These are phyloP conservation scores for Forpus xanthops DNA, from an alignment of 2,797 vertebrate species.

Conservation along the genomic window DNA sequence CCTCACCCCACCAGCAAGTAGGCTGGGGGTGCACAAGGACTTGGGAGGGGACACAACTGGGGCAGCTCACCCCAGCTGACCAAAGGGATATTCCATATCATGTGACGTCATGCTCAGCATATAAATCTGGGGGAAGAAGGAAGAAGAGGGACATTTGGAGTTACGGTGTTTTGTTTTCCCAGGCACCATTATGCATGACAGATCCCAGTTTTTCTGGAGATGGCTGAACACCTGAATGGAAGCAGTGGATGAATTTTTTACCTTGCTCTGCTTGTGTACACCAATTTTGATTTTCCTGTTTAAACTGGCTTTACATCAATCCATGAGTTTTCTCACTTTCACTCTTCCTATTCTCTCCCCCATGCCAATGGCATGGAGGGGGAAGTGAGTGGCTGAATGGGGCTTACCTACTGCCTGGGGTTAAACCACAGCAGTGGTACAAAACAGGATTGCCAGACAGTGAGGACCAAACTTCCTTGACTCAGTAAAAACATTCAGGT, in stretches of 20 bases:
- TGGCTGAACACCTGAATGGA: not conserved
- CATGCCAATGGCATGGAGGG: not conserved
- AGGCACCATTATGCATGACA: not conserved
- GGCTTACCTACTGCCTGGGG: not conserved
- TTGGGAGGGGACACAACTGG: not conserved
- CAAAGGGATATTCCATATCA: not conserved
- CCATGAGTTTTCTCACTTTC: not conserved
- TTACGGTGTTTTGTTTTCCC: not conserved
- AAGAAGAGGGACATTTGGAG: not conserved
- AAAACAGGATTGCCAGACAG: not conserved
- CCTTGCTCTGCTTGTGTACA: not conserved
- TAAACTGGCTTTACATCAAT: not conserved
- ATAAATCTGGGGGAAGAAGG: not conserved
- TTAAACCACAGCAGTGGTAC: not conserved
- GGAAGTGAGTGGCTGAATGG: not conserved
- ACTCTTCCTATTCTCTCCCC: rapidly evolving
- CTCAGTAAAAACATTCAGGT: not conserved
- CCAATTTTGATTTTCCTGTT: not conserved
- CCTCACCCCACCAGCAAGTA: rapidly evolving
- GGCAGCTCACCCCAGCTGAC: no score
- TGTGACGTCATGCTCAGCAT: not conserved
- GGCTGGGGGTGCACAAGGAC: not conserved
- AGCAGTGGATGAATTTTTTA: not conserved
- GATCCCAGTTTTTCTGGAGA: not conserved
- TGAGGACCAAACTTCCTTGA: not conserved